Evolutionary conservation across 2,888 invertebrate genomes (phyloP).

Genomic region (Drosophila percnosoma): DNA sequence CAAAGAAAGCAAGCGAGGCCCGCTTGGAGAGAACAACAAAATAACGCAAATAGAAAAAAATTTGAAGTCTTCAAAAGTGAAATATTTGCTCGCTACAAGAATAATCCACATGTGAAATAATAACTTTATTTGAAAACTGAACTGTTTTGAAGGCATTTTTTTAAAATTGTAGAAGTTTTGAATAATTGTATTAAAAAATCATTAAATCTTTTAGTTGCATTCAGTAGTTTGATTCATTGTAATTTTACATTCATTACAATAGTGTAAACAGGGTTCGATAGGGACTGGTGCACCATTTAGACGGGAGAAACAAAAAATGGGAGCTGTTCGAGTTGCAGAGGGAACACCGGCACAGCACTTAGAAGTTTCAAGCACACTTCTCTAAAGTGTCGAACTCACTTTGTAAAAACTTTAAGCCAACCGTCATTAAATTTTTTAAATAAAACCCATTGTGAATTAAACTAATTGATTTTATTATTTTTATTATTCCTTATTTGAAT

Average conservation of each 20-base stretch:
- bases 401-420: background rate
- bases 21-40: conserved; percentile 94
- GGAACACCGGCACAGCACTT: background rate
- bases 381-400: background rate
- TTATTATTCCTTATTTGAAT: background rate
- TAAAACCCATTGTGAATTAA: background rate
- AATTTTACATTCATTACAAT: background rate
- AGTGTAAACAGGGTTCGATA: background rate
- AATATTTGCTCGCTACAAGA: conserved; percentile 89
- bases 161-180: background rate
- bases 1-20: conserved; percentile 92
- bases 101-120: conserved; percentile 57
- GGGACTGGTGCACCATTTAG: background rate
- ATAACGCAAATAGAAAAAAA: conserved; percentile 91
- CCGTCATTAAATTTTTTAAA: background rate
- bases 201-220: background rate
- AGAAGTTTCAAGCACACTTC: background rate
- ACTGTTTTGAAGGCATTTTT: background rate
- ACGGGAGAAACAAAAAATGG: background rate
- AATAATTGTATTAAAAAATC: background rate
- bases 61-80: conserved; percentile 94
- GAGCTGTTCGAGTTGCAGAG: background rate
- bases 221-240: background rate
- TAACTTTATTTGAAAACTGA: background rate
- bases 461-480: background rate